Evolutionary conservation across 2,113 vertebrate species (phyloP), one percentile per base, ranked within the genome.

Genomic region (Sciurus niger): DNA sequence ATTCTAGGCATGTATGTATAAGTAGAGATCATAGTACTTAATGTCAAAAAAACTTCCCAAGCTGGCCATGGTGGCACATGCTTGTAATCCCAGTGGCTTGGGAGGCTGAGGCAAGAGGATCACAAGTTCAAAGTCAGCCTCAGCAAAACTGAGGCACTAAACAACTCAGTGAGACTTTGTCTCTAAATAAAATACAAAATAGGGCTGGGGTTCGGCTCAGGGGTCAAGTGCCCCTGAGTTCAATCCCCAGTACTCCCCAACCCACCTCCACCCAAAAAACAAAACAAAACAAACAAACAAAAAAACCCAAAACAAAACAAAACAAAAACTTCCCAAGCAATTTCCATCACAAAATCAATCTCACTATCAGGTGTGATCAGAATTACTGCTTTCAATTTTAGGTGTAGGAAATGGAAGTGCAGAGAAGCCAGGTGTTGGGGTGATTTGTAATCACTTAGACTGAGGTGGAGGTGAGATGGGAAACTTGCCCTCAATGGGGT

Each of bases 311-410:
- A 40, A 40, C 40, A 53, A 12, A 53, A 53, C 8, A 53, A 12
- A 53, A 53, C 40, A 53, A 53, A 53, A 53, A 14, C 53, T 51
- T 63, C 17, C 43, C 0, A 89, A 92, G 79, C 16, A 80, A 89
- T 90, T 86, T 89, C 58, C 46, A 13, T 78, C 73, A 87, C 37
- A 68, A 97, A 87, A 74, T 80, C 48, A 83, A 37, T 74, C 51
- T 83, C 63, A 28, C 37, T 79, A 78, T 30, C 25, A 72, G 80
- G 40, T 17, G 28, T 53, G 85, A 43, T 48, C 48, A 65, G 68
- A 37, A 58, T 32, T 37, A 60, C 17, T 22, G 68, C 68, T 79
- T 80, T 58, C 25, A 32, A 25, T 60, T 78, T 91, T 76, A 84
- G 37, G 28, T 78, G 30, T 68, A 53, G 55, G 85, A 73, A 58